Conservation (phyloP, 2,888 invertebrate genomes). For the Geophilus truncorum region DNA sequence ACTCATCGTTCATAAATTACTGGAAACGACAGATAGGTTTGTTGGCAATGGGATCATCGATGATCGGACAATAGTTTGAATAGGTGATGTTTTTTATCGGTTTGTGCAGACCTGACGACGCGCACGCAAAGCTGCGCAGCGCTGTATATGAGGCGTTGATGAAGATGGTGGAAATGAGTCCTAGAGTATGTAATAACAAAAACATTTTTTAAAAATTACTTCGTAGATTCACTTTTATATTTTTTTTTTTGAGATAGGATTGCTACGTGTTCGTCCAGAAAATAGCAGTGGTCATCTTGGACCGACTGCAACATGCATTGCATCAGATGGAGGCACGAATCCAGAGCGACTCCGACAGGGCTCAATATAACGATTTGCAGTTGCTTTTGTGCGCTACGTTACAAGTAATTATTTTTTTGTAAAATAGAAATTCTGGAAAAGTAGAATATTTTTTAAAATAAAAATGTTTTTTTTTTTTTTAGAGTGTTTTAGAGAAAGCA, state of each 20-base stretch:
- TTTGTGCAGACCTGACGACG: constrained; percentile 69
- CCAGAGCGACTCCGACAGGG: constrained; percentile 61
- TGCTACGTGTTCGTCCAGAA: constrained; percentile 95
- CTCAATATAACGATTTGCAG: no score
- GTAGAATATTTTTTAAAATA: neutral
- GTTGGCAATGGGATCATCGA: neutral
- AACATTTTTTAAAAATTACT: no score
- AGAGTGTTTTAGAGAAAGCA: constrained; percentile 90
- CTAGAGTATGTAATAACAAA: constrained; percentile 59
- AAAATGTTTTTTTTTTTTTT: constrained; percentile 41
- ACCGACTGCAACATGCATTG: constrained; percentile 85
- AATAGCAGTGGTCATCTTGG: constrained; percentile 93
- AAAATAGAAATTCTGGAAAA: no score
- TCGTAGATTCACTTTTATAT: no score
- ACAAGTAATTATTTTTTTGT: no score
- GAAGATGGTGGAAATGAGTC: constrained; percentile 99
- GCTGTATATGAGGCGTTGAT: constrained; percentile 98
- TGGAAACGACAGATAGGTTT: constrained; percentile 82
- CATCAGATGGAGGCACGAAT: constrained; percentile 91
- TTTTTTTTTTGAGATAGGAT: constrained; percentile 56
- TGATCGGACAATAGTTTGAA: neutral
- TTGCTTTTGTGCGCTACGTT: no score
- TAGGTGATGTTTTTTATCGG: constrained; percentile 28
- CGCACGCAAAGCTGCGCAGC: constrained; percentile 86
- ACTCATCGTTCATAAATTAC: constrained; percentile 79